A percentile compares a stretch with the other conserved stretches of the same genome.
phyloP scores from a whole-genome alignment of 2,113 vertebrate species.

The Chaetodon auriga region DNA sequence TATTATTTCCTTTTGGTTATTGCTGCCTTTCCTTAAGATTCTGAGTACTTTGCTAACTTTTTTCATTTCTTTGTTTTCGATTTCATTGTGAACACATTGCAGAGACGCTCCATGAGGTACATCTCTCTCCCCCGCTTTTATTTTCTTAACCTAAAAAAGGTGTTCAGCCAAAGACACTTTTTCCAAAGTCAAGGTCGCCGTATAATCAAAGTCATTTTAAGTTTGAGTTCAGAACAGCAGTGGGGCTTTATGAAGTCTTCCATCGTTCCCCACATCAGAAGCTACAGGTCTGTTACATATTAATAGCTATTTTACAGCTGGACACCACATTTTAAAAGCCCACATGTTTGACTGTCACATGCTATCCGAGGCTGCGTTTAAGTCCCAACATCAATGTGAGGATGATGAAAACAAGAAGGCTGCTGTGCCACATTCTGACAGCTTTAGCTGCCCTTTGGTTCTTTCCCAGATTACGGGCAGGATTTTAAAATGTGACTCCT shows the following conservation, averaged over 20 bases:
- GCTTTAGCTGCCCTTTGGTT: conserved; percentile 45
- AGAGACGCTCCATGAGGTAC: background rate
- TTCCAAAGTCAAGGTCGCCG: background rate
- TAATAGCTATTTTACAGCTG: conserved; percentile 38
- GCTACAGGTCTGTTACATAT: conserved; percentile 27
- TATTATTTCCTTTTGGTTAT: background rate
- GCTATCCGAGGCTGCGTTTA: background rate
- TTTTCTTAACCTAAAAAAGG: background rate
- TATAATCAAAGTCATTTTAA: background rate
- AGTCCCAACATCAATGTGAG: conserved; percentile 36
- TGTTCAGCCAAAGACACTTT: background rate
- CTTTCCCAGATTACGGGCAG: conserved; percentile 32
- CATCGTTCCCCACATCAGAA: background rate
- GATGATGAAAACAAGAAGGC: conserved; percentile 36
- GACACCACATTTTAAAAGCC: conserved; percentile 14
- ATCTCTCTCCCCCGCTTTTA: background rate
- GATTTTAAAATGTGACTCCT: conserved; percentile 60
- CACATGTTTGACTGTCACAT: conserved; percentile 23
- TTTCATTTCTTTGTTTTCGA: background rate
- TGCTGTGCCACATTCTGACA: conserved; percentile 43
- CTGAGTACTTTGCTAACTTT: no score
- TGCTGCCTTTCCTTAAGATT: no score
- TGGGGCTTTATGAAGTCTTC: conserved; percentile 4
- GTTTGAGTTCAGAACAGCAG: background rate
- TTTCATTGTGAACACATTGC: background rate